These are phyloP conservation scores for Oophaga pumilio DNA, from an alignment of 2,113 vertebrate species.

Conservation along the genomic window DNA sequence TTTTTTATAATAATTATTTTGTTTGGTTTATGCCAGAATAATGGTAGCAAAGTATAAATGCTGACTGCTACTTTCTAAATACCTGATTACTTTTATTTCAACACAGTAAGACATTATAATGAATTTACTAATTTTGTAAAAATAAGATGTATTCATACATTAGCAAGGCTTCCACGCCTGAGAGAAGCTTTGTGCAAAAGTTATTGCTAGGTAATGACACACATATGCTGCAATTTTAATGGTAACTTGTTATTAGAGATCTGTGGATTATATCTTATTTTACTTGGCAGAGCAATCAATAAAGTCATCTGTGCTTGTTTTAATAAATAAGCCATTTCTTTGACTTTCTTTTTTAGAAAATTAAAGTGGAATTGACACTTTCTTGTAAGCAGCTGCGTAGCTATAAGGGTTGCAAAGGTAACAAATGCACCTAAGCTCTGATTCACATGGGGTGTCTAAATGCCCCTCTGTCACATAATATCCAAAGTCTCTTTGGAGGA, in stretches of 20 bases:
- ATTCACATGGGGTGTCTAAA: neutral
- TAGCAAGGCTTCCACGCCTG: neutral
- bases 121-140: neutral
- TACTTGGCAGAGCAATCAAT: slow-evolving; percentile 27
- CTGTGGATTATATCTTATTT: slow-evolving; percentile 12
- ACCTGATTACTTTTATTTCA: slow-evolving; percentile 7
- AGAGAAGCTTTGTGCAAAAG: slow-evolving; percentile 3
- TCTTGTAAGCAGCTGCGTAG: neutral
- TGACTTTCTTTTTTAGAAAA: neutral
- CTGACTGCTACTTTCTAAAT: neutral
- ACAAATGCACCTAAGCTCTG: neutral
- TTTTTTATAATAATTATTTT: slow-evolving; percentile 6
- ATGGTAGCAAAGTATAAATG: neutral
- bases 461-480: neutral
- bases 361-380: neutral
- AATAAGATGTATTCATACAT: neutral
- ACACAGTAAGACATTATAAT: neutral
- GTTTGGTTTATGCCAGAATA: neutral
- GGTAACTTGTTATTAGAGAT: neutral
- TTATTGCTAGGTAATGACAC: slow-evolving; percentile 25
- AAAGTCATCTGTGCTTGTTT: neutral
- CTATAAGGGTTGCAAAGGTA: neutral
- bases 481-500: no score
- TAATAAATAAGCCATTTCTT: neutral
- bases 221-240: neutral